Evolutionary conservation across 2,797 vertebrate species (phyloP).

Genomic region (Salmo trutta): DNA sequence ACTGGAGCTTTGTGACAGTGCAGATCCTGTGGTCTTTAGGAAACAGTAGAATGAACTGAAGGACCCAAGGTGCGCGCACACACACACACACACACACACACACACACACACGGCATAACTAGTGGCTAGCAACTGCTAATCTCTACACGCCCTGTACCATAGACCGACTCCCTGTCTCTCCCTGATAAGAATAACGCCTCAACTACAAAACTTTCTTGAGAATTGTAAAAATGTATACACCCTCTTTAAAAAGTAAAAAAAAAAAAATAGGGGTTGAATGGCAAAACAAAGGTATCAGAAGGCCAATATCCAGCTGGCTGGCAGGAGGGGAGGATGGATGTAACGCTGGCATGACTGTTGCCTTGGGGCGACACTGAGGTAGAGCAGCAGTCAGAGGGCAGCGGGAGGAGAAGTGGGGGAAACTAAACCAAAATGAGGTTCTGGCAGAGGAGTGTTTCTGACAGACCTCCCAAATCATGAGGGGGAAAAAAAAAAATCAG

Average conservation of each 20-base stretch:
- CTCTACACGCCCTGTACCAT: not conserved
- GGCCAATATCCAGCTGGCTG: not conserved
- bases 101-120: not conserved
- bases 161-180: too few species aligned
- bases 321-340: not conserved
- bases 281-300: not conserved
- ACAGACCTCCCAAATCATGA: not conserved
- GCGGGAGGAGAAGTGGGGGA: not conserved
- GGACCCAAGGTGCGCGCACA: not conserved
- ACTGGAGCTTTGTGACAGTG: slow-evolving; percentile 5
- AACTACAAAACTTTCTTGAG: too few species aligned
- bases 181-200: too few species aligned
- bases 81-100: not conserved
- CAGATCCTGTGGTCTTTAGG: slow-evolving; percentile 24
- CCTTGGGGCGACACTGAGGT: not conserved
- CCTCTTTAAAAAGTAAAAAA: not conserved
- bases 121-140: not conserved
- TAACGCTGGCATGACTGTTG: not conserved
- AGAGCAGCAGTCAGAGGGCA: not conserved
- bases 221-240: too few species aligned
- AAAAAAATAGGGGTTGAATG: too few species aligned
- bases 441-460: slow-evolving; percentile 5
- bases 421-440: not conserved
- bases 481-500: not conserved
- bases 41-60: not conserved